Base-by-base conservation (phyloP, 64 coral and sea anemone species). In the Catalaphyllia jardinei region DNA sequence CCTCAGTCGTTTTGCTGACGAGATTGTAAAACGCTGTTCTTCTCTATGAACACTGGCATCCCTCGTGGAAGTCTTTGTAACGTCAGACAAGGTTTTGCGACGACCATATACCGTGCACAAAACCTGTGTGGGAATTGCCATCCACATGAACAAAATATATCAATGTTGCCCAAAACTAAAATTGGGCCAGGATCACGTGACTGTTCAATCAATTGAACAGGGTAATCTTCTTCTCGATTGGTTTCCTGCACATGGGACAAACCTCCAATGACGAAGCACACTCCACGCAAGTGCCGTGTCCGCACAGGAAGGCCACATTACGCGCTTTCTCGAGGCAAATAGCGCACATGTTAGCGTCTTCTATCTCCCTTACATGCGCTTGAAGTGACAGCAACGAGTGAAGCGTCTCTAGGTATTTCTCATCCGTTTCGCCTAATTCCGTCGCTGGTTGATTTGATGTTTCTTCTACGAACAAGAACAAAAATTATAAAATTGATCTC, bases 191-290 rank as follows among this genome's bases (percentile, higher is more conserved):
- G 28, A 27, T 16, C 25, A 29, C 52, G 2, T 14, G 54, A 77
- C 15, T n/a, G n/a, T 31, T 24, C 8, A 15, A 22, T 84, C 62
- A 85, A 38, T 71, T 85, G 33, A 96, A 96, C 24, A 96, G 63
- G 18, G 67, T 89, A 0, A 96, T 96, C 79, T 96, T 96, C 30
- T 93, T 86, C 19, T 75, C 69, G 78, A 96, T 96, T 14, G 91
- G 94, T 84, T 90, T 87, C 61, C 94, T 86, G 51, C 94, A 96
- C 91, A 96, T 93, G 3, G 94, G 94, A 28, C 94, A 96, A 31
- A 92, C 60, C 52, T 87, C 75, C 35, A 96, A 69, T 8, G 94
- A 87, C 4, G 57, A 38, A 8, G 89, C 78, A 27, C 94, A 96
- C 8, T 67, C 59, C 2, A 50, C 83, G 30, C 94, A 96, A 4